phyloP scores from a whole-genome alignment of 2,797 vertebrate genomes.

The Alcedo quadribrachys region DNA sequence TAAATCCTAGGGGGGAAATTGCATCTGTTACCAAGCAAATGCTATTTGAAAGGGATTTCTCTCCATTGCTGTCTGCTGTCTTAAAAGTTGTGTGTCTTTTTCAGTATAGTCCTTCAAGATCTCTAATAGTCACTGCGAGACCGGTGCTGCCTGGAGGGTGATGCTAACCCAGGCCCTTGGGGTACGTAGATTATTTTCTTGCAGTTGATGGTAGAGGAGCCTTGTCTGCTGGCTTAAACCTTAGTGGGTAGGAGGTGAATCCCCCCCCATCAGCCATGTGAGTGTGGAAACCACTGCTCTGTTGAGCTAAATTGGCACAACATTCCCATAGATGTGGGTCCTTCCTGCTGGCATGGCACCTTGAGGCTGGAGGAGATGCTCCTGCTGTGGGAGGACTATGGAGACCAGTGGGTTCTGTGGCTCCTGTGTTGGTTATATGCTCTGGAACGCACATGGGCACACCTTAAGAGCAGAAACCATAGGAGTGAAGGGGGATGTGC shows the following conservation, averaged over 20 bases:
- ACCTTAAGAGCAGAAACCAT: neutral
- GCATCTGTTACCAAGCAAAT: neutral
- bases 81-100: neutral
- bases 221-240: neutral
- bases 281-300: neutral
- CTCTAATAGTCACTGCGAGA: neutral
- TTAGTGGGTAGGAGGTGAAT: neutral
- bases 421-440: neutral
- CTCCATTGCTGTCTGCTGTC: neutral
- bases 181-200: neutral
- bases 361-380: neutral
- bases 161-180: neutral
- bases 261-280: fast-evolving
- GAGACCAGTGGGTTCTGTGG: neutral
- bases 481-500: neutral
- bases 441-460: fast-evolving
- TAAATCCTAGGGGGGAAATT: constrained; percentile 30
- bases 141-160: neutral
- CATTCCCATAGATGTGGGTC: neutral
- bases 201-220: neutral
- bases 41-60: neutral
- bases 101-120: neutral
- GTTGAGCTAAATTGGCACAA: neutral
- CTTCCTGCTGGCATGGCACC: neutral
- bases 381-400: neutral